Evolutionary conservation across 2,797 vertebrate genomes (phyloP).

Genomic region (Pangasius djambal): DNA sequence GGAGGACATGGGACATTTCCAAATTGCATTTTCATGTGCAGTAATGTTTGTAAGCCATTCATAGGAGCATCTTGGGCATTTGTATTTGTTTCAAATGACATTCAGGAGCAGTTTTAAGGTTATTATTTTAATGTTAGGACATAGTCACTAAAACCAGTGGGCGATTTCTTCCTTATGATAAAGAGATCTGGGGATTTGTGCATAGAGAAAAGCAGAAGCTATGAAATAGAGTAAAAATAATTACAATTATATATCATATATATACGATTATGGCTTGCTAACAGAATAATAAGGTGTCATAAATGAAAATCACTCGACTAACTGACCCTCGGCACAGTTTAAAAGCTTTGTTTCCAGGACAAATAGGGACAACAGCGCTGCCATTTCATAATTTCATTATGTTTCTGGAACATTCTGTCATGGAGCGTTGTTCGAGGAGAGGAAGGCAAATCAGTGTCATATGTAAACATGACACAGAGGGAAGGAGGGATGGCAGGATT

Average conservation of each 20-base stretch:
- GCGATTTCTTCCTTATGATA: background rate
- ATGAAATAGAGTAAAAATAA: background rate
- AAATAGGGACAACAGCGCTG: constrained; percentile 37
- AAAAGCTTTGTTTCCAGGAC: constrained; percentile 40
- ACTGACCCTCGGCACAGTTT: constrained; percentile 31
- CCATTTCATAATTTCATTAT: constrained; percentile 43
- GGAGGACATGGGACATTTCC: background rate
- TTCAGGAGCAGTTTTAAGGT: background rate
- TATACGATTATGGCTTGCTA: background rate
- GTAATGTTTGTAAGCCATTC: background rate
- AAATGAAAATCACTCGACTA: constrained; percentile 35
- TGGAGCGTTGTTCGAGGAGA: constrained; percentile 35
- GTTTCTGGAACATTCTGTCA: constrained; percentile 44
- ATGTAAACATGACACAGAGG: constrained; percentile 37
- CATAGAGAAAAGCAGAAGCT: background rate
- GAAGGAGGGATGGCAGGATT: constrained; percentile 34
- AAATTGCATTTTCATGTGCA: background rate
- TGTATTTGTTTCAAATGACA: background rate
- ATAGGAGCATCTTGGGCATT: background rate
- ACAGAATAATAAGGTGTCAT: background rate
- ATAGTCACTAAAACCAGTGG: background rate
- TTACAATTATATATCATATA: background rate
- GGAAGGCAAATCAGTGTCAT: constrained; percentile 37
- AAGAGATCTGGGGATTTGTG: background rate
- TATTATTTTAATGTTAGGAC: background rate